Conservation (phyloP, 2,888 invertebrate species). For the Candidula unifasciata region DNA sequence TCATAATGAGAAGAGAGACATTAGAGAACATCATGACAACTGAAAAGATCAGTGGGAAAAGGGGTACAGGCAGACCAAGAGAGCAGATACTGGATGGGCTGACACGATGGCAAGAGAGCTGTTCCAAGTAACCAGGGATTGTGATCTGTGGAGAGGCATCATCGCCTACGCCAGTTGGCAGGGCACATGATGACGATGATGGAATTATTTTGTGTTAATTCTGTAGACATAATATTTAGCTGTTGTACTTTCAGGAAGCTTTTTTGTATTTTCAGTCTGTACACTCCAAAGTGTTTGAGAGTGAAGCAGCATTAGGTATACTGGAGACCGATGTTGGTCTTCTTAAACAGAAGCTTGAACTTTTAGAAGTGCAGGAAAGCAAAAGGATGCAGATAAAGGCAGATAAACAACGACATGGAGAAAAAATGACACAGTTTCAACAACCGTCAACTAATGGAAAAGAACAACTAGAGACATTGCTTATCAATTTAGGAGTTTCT, state of each 20-base stretch:
- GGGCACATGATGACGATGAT: no score
- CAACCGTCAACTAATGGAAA: slow-evolving; percentile 6
- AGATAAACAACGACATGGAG: not conserved
- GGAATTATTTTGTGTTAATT: no score
- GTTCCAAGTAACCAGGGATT: no score
- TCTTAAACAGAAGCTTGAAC: slow-evolving; percentile 21
- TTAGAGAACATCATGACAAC: no score
- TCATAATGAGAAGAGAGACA: no score
- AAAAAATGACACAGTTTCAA: not conserved
- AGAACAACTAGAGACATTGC: slow-evolving; percentile 37
- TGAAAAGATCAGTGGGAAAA: no score
- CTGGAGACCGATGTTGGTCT: slow-evolving; percentile 49
- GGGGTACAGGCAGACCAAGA: no score
- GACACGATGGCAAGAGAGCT: no score
- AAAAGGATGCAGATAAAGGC: slow-evolving; percentile 7
- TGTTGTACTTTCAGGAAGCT: not conserved
- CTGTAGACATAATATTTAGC: no score
- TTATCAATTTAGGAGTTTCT: slow-evolving; percentile 38
- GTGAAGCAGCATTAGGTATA: slow-evolving; percentile 43
- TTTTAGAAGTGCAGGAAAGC: slow-evolving; percentile 39
- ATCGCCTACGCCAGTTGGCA: no score
- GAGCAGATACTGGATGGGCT: no score
- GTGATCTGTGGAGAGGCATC: no score
- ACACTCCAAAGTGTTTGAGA: slow-evolving; percentile 47
- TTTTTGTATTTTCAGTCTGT: slow-evolving; percentile 45